Evolutionary conservation across 2,888 invertebrate species (phyloP).

Genomic region (Nudaria mundana): DNA sequence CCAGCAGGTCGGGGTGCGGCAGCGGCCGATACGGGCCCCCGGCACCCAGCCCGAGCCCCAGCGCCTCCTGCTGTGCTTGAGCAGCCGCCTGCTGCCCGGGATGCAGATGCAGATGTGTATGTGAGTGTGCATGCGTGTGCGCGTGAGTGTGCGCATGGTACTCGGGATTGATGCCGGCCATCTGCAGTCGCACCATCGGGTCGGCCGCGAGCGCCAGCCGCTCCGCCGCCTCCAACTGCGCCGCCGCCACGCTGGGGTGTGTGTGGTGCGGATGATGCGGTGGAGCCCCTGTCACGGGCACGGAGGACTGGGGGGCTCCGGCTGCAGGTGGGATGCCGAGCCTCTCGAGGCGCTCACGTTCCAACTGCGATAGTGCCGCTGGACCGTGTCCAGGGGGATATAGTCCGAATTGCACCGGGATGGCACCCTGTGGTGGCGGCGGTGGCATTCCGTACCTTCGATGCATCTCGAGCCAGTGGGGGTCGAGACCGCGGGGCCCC

Average conservation of each 20-base stretch:
- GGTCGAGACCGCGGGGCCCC: constrained; percentile 85
- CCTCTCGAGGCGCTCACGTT: constrained; percentile 92
- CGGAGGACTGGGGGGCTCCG: constrained; percentile 71
- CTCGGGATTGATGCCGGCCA: constrained; percentile 94
- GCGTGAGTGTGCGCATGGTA: constrained; percentile 96
- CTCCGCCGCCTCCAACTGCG: constrained; percentile 88
- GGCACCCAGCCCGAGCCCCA: constrained; percentile 62
- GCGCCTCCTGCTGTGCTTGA: constrained; percentile 84
- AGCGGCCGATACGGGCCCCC: constrained; percentile 82
- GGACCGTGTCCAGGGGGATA: constrained; percentile 88
- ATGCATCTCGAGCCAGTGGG: constrained; percentile 95
- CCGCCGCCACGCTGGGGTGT: constrained; percentile 75
- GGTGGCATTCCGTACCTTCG: constrained; percentile 86
- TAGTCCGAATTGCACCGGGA: constrained; percentile 87
- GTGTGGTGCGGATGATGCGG: constrained; percentile 81
- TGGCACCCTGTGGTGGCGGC: constrained; percentile 83
- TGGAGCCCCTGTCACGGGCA: constrained; percentile 78
- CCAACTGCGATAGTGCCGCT: constrained; percentile 88
- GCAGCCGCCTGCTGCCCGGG: constrained; percentile 86
- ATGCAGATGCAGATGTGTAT: constrained; percentile 91
- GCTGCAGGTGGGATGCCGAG: constrained; percentile 87
- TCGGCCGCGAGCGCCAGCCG: constrained; percentile 92
- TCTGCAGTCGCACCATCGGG: constrained; percentile 95
- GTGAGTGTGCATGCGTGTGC: constrained; percentile 95
- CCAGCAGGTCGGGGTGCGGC: constrained; percentile 89